Evolutionary conservation across 2,888 invertebrate genomes (phyloP), one percentile per base, ranked within the genome.

Genomic region (Troides oblongomaculatus): DNA sequence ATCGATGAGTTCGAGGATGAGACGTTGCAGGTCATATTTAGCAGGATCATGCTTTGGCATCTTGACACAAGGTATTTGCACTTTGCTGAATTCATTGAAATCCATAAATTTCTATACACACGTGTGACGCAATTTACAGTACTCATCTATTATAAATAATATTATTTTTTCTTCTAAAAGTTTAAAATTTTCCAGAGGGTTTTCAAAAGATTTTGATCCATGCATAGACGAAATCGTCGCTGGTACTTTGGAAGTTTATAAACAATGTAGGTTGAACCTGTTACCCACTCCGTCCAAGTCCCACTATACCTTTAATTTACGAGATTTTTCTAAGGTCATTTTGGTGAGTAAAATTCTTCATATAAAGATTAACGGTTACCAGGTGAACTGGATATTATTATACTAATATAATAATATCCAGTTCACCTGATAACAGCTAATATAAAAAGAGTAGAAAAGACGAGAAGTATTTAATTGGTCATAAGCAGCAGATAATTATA

Each of bases 291-390:
- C 99, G 0, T 94, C 97, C 0, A 99, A 98, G 84, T 97, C 97
- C 0, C 99, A 99, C 87, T 99, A 99, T 84, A 94, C 98, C 10
- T 99, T 99, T 87, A 99, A 99, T 88, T 93, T 99, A 75, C 94
- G 98, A 76, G 99, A 99, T 85, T 98, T 99, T 85, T 97, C 98
- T 0, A 94, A 98, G 80, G 98, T 99, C 17, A 96, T 99, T 79
- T 94, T 96, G 92, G 96, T 96, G 85, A 81, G 74, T 72, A 50
- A 50, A 50, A 17, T 50, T 50, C 17, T 50, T 17, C 17, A 14
- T 50, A 50, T 50, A 10, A 39, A 10, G 8, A 10, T 39, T 10
- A 39, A 39, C 39, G 39, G 39, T 39, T 39, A 39, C 39, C 39
- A 39, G 8, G 39, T 39, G 39, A 39, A 39, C 10, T 10, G 39